Evolutionary conservation across 2,797 vertebrate species (phyloP), one percentile per base, ranked within the genome.

Genomic region (Epinephelus malabaricus): DNA sequence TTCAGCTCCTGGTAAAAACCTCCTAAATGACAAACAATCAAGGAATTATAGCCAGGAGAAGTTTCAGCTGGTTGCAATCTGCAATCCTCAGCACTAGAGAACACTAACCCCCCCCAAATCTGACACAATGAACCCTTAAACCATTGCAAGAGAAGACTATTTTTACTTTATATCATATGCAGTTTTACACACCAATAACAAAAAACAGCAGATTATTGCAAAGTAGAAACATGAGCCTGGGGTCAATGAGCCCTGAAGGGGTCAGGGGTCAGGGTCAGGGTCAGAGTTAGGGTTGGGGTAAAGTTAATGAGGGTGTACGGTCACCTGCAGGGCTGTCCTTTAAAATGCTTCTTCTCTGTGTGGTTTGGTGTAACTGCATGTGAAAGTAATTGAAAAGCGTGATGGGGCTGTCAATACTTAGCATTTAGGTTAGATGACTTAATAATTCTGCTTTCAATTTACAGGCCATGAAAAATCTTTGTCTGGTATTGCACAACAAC

Each of bases 311-410:
- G 54, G 62, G 54, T 74, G 5, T 15, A 51, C n/a, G 43, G 6
- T 78, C 79, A 78, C 55, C 72, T 82, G 61, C 56, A 76, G 60
- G 40, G 51, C 19, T 27, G 12, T 23, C 23, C 34, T 40, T 17
- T 14, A 60, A 19, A 6, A 64, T 27, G 55, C 5, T 1, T 27
- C 65, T 40, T 30, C 12, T 23, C 11, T 6, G 0, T 69, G 7
- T 15, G 25, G 14, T 49, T 69, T 61, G 30, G 4, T 19, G 18
- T 46, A 23, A 43, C 56, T 56, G 8, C 23, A 51, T 59, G 25
- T 68, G 69, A 78, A 77, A 69, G 49, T 68, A 38, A 46, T 21
- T 34, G 38, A 60, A 66, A 73, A 34, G 7, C n/a, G n/a, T 61
- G 11, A 23, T 49, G 18, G 4, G 11, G 11, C 43, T 63, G 67